Conservation (phyloP, 2,888 invertebrate genomes). For the Alviniconcha strummeri region DNA sequence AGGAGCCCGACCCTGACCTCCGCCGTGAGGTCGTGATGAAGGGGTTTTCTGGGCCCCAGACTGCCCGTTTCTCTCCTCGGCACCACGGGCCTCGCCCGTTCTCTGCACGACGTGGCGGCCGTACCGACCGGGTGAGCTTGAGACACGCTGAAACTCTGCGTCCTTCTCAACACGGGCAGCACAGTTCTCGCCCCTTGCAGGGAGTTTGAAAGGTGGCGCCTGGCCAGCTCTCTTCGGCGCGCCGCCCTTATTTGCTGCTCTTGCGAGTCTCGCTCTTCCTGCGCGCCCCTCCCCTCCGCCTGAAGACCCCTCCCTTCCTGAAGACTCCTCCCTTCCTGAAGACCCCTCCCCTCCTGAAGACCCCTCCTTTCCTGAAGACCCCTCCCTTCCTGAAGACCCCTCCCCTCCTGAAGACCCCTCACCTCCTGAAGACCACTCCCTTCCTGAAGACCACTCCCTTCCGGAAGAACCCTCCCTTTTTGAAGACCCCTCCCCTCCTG, state of each 20-base stretch:
- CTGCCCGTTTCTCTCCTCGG: slow-evolving; percentile 12
- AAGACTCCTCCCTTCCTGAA: too few species aligned
- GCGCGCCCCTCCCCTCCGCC: neutral
- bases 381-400: too few species aligned
- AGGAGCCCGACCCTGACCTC: neutral
- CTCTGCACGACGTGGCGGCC: neutral
- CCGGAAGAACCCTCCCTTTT: too few species aligned
- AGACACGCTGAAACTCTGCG: slow-evolving; percentile 21
- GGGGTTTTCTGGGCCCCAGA: slow-evolving; percentile 3
- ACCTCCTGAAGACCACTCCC: too few species aligned
- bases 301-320: too few species aligned
- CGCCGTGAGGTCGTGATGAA: neutral
- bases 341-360: too few species aligned
- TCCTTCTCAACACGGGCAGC: slow-evolving; percentile 25
- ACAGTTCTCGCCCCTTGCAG: slow-evolving; percentile 20
- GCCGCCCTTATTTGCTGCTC: slow-evolving; percentile 14
- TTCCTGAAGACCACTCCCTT: too few species aligned
- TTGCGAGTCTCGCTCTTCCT: neutral
- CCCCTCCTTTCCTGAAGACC: too few species aligned
- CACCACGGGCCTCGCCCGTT: neutral
- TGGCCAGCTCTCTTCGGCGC: slow-evolving; percentile 11
- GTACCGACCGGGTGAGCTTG: too few species aligned
- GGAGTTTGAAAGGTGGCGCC: slow-evolving; percentile 29
- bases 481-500: too few species aligned
- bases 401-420: too few species aligned